phyloP scores from a whole-genome alignment of 2,888 invertebrate species.

The Nymphalis c-album region DNA sequence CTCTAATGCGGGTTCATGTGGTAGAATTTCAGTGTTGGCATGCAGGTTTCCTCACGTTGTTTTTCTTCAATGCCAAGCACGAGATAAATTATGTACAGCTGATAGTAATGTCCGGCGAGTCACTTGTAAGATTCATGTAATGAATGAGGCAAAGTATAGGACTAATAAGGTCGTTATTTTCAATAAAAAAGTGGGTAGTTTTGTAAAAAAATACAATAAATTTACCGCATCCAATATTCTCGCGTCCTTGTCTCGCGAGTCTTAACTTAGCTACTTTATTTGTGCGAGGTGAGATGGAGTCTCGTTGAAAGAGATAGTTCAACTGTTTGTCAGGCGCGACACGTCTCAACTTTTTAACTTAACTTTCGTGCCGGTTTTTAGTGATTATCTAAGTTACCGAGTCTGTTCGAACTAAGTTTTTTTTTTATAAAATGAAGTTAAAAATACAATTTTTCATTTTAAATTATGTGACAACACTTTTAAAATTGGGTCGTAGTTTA shows the following conservation, averaged over 20 bases:
- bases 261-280: constrained; percentile 69
- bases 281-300: constrained; percentile 65
- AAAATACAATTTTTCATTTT: background rate
- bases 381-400: constrained; percentile 44
- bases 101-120: too few relatives aligned
- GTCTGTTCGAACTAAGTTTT: constrained; percentile 22
- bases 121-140: too few relatives aligned
- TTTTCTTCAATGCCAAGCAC: too few relatives aligned
- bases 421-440: constrained; percentile 6
- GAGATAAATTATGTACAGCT: too few relatives aligned
- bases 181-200: too few relatives aligned
- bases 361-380: constrained; percentile 48
- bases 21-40: too few relatives aligned
- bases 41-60: too few relatives aligned
- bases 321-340: constrained; percentile 51
- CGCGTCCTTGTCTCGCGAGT: constrained; percentile 27
- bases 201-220: too few relatives aligned
- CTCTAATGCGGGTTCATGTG: too few relatives aligned
- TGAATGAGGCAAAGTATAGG: too few relatives aligned
- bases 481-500: background rate
- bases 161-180: too few relatives aligned
- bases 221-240: constrained; percentile 48
- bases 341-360: constrained; percentile 66
- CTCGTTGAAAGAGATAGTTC: constrained; percentile 76
- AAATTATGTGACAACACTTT: background rate